Percentiles rank a stretch among this genome's conserved stretches.
Evolutionary conservation across 92 coral and sea anemone genomes (phyloP).

Genomic region (Phenganax stokvisi): DNA sequence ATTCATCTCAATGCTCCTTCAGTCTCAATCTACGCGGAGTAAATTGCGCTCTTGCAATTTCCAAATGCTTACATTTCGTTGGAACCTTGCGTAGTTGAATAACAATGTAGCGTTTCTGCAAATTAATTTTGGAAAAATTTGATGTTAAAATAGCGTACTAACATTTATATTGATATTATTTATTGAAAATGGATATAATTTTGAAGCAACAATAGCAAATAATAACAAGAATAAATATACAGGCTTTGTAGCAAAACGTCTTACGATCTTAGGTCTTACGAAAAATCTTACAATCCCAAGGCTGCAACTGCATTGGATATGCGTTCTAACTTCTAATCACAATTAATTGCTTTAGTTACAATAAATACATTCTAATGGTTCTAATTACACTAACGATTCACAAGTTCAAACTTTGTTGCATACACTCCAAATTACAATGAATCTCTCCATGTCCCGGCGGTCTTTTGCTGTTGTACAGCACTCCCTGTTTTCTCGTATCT

Average conservation of each 20-base stretch:
- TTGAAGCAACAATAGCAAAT: background rate
- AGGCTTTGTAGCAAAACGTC: background rate
- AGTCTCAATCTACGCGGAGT: background rate
- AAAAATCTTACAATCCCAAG: too few relatives aligned
- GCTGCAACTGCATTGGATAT: too few relatives aligned
- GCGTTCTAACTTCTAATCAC: too few relatives aligned
- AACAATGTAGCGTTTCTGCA: background rate
- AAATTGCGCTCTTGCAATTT: background rate
- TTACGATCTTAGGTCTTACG: too few relatives aligned
- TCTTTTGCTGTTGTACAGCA: constrained; percentile 73
- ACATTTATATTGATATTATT: background rate
- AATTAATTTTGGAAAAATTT: background rate
- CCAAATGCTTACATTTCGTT: too few relatives aligned
- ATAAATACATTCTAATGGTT: background rate
- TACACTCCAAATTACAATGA: background rate
- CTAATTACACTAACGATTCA: background rate
- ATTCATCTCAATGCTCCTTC: background rate
- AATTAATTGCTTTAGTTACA: too few relatives aligned
- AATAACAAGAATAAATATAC: background rate
- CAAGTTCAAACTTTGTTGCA: background rate
- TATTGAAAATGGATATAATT: constrained; percentile 20
- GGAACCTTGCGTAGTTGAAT: background rate
- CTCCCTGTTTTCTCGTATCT: constrained; percentile 73
- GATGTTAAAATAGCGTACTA: background rate
- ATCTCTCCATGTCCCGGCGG: constrained; percentile 68